These are phyloP conservation scores for Vanacampus margaritifer DNA, from an alignment of 2,113 vertebrate genomes.

Conservation along the genomic window DNA sequence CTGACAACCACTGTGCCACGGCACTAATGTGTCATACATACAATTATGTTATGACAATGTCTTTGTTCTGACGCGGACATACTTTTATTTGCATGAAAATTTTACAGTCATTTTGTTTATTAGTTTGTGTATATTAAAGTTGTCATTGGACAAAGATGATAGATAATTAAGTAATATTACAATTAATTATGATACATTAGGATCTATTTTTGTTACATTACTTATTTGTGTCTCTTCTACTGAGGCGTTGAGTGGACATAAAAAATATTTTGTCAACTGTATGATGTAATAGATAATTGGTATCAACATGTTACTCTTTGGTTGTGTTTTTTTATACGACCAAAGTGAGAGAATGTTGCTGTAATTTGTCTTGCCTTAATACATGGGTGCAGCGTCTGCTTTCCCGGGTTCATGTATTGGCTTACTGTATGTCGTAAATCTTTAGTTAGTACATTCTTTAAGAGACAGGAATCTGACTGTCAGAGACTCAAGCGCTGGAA, in stretches of 20 bases:
- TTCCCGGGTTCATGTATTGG: conserved; percentile 11
- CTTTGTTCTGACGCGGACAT: too few relatives aligned
- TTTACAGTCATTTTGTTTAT: too few relatives aligned
- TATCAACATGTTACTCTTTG: neutral
- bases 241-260: neutral
- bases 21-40: too few relatives aligned
- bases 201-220: too few relatives aligned
- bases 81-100: too few relatives aligned
- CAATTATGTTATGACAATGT: too few relatives aligned
- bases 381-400: neutral
- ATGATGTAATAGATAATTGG: conserved; percentile 4
- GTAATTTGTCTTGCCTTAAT: conserved; percentile 6
- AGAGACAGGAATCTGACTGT: conserved; percentile 2
- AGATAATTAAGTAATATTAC: too few relatives aligned
- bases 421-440: conserved; percentile 9
- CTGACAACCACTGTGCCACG: too few relatives aligned
- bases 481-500: neutral
- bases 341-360: neutral
- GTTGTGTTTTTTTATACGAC: neutral
- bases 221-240: too few relatives aligned
- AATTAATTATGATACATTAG: too few relatives aligned
- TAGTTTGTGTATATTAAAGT: too few relatives aligned
- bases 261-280: conserved; percentile 16
- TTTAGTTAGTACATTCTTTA: neutral
- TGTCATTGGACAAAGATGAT: too few relatives aligned